Conservation (phyloP, 2,113 vertebrate species). For the Rhegmatorhina hoffmannsi region DNA sequence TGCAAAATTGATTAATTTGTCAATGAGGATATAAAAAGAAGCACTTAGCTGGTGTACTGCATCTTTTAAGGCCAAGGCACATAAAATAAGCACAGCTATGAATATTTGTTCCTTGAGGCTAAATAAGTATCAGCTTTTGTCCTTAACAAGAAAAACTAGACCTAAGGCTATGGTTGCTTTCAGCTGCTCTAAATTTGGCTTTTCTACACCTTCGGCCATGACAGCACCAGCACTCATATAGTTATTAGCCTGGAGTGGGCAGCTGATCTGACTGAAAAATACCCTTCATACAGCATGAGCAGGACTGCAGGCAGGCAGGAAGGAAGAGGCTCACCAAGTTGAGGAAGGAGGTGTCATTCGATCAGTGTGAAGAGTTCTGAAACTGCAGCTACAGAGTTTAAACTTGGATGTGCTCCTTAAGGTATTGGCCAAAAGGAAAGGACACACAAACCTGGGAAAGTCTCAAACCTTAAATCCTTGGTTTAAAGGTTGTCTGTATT, state of each 20-base stretch:
- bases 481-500: slow-evolving; percentile 29
- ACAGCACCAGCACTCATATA: not conserved
- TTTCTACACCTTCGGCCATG: not conserved
- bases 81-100: not conserved
- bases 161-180: not conserved
- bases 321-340: not conserved
- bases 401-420: not conserved
- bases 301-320: not conserved
- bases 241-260: not conserved
- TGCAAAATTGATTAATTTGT: not conserved
- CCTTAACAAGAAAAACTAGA: not conserved
- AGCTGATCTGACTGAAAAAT: not conserved
- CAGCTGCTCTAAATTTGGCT: not conserved
- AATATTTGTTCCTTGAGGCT: not conserved
- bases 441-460: not conserved
- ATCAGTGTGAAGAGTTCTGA: not conserved
- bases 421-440: not conserved
- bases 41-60: not conserved
- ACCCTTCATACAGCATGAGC: not conserved
- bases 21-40: not conserved
- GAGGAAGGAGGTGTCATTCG: not conserved
- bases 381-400: not conserved
- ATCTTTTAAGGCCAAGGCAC: not conserved
- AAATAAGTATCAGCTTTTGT: not conserved
- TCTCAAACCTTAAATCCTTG: not conserved